Base-by-base conservation (phyloP, 2,797 vertebrate species). In the Scomberomorus guttatus region DNA sequence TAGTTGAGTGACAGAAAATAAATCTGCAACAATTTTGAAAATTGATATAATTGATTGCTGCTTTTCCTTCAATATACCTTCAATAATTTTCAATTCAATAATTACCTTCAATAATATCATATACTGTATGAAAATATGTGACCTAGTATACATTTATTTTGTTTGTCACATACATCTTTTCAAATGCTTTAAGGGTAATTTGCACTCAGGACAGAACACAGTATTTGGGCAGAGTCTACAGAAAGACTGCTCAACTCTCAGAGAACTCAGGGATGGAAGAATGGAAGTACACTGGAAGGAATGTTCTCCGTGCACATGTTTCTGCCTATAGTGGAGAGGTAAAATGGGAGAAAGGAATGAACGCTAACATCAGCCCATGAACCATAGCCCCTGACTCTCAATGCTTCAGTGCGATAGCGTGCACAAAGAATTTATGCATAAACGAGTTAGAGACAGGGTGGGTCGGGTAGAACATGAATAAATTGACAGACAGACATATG, bases 401-500 rank as follows among this genome's bases (percentile, higher is more conserved):
- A 77, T 83, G 77, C 85, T 77, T 78, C 70, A 70, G 62, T 73
- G 83, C 67, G 81, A 88, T 90, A 87, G 89, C 81, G 51, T 89
- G 88, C 85, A 57, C 81, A 67, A 84, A 86, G 86, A 88, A 88
- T 87, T 77, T 82, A 75, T 70, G 81, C 79, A 86, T 77, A 82
- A 87, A 84, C 10, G 69, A 79, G 80, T 87, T 72, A 82, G 81
- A 90, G 87, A 90, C 86, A 86, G 87, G 87, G 90, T 17, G 82
- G 86, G 85, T 75, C 83, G 54, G 70, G 66, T 14, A 70, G 69
- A 91, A 59, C 70, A 56, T 77, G 88, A 79, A 89, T 82, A 88
- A 82, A 87, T 83, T 86, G 89, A 91, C 90, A 92, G 89, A 91
- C 87, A 90, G 83, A 89, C 89, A 88, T 82, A 85, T 87, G 89